Conservation (phyloP, 2,113 vertebrate species). For the Burhinus bistriatus region DNA sequence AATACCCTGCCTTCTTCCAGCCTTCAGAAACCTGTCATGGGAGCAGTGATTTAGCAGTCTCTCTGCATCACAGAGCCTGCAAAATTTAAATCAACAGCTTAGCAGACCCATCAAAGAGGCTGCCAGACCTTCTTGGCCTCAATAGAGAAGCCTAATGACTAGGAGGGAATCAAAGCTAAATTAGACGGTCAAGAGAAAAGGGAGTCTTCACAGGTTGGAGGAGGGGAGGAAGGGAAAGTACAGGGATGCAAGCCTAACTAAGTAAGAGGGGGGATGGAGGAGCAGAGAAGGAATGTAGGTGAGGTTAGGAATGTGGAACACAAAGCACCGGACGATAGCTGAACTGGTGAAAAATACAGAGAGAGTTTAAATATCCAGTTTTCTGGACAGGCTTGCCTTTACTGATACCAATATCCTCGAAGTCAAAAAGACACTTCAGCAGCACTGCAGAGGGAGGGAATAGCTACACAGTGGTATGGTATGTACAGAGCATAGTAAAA, state of each 20-base stretch:
- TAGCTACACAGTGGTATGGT: background rate
- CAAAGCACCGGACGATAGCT: background rate
- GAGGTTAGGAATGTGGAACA: background rate
- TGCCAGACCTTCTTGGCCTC: slow-evolving; percentile 32
- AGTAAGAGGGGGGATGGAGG: background rate
- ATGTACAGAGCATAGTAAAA: background rate
- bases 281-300: background rate
- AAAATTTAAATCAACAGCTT: slow-evolving; percentile 53
- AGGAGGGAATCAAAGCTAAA: slow-evolving; percentile 2
- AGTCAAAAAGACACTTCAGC: background rate
- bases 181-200: background rate
- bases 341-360: background rate
- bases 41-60: slow-evolving; percentile 26
- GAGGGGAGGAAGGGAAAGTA: background rate
- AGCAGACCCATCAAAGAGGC: slow-evolving; percentile 21
- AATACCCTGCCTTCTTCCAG: background rate
- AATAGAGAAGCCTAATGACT: slow-evolving; percentile 23
- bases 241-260: background rate
- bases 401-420: fast-evolving
- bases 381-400: background rate
- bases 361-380: background rate
- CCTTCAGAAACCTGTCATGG: slow-evolving; percentile 12
- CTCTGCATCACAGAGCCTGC: slow-evolving; percentile 18
- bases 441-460: background rate
- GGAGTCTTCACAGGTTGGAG: background rate